phyloP scores from a whole-genome alignment of 2,797 vertebrate species.

The Harpagifer antarcticus region DNA sequence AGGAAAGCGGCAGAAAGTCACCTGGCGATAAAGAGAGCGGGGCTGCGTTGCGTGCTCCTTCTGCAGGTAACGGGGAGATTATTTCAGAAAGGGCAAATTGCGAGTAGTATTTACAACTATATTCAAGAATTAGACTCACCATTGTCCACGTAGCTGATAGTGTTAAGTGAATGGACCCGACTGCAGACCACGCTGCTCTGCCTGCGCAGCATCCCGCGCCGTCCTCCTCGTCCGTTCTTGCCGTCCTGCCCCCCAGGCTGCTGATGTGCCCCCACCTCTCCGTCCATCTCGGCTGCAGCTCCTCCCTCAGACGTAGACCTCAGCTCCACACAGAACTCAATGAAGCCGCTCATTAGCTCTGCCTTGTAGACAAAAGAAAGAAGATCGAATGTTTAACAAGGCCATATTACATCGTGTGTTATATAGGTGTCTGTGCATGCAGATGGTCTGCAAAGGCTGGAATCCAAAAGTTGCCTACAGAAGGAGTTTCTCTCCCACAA shows the following conservation, averaged over 20 bases:
- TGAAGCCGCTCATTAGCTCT: slow-evolving; percentile 94
- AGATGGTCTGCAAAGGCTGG: no score
- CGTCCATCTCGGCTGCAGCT: slow-evolving; percentile 59
- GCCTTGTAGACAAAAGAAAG: slow-evolving; percentile 79
- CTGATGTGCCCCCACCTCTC: slow-evolving; percentile 41
- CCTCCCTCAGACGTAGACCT: slow-evolving; percentile 73
- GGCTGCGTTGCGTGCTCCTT: no score
- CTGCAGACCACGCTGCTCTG: slow-evolving; percentile 92
- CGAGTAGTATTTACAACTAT: neutral
- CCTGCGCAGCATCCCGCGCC: slow-evolving; percentile 85
- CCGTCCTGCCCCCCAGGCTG: slow-evolving; percentile 43
- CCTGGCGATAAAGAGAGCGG: no score
- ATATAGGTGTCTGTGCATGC: no score
- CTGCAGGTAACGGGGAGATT: no score
- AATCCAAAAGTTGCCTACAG: no score
- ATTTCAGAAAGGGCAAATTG: neutral
- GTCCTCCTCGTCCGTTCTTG: slow-evolving; percentile 71
- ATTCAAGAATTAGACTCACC: slow-evolving; percentile 79
- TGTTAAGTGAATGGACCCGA: slow-evolving; percentile 89
- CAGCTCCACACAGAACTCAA: slow-evolving; percentile 95
- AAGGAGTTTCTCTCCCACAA: no score
- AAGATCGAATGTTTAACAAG: no score
- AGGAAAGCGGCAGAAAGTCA: no score
- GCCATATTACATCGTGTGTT: no score
- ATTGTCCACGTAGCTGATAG: slow-evolving; percentile 93